Evolutionary conservation across 2,888 invertebrate species (phyloP), one percentile per base, ranked within the genome.

Genomic region (Cistogaster globosa): DNA sequence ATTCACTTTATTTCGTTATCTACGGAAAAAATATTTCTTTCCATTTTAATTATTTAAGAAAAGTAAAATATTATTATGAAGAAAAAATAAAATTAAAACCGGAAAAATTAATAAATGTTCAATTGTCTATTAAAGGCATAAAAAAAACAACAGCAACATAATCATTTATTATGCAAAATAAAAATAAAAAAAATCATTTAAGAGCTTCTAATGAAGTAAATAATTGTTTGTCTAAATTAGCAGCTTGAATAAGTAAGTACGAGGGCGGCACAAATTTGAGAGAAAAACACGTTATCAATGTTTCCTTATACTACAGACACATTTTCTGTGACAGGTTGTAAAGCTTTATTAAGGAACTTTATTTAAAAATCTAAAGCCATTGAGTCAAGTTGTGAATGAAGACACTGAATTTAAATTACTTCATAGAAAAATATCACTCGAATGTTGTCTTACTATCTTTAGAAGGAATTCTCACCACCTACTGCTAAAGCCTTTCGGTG

Each of bases 21-120:
- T 65, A 65, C 18, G 42, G 65, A 62, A 55, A 53, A 42, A 3
- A 48, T 38, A 38, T 45, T 22, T 38, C 45, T 69, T 58, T 81
- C 51, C 42, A 67, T 60, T 76, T 45, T 81, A 81, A 76, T 62
- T 69, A 76, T 76, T 76, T 76, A 75, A 77, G 68, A 78, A 72
- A 58, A 65, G 63, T 55, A 57, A 76, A 53, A 58, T 22, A 69
- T 62, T 68, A 57, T 62, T 60, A 60, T 57, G 48, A 45, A 74
- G 65, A 81, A 85, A 75, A 32, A 75, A 63, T 81, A 82, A 79
- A 82, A 82, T 85, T 78, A 82, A 82, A 85, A 85, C 85, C 85
- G 85, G 85, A 85, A 85, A 85, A 85, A 82, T 85, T 85, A 85
- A 85, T 85, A 85, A 85, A 85, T 82, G 69, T 82, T 85, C 85